Base-by-base conservation (phyloP, 2,888 invertebrate species). In the Coronaproctus castanopsis region DNA sequence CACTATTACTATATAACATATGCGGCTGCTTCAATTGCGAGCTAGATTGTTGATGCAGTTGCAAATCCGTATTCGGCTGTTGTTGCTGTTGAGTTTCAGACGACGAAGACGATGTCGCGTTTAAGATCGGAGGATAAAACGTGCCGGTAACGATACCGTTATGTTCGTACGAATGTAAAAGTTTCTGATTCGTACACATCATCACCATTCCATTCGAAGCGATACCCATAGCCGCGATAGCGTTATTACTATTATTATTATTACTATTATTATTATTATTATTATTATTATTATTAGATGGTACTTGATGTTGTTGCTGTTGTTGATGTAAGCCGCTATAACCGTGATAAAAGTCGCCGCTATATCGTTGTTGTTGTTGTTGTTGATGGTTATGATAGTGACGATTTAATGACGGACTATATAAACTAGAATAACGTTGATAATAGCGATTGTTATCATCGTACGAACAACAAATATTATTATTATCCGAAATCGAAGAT, bases 71-170 rank as follows among this genome's bases (percentile, higher is more conserved):
- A 0, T 63, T 72, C 48, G 85, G 71, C 62, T 82, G 74, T 69
- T 85, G 83, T 67, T 85, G 82, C 64, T 85, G 87, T 69, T 87
- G 86, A 2, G 85, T 82, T 23, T 36, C 8, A 36, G 5, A 5
- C 14, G 5, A 14, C 5, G 36, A 36, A 5, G 36, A 36, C 14
- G 36, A 85, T n/a, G n/a, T n/a, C n/a, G n/a, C n/a, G n/a, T n/a
- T 85, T 2, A 87, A 87, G 22, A 88, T 84, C 1, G 89, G 89
- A 21, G 89, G 89, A 70, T 87, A 89, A 73, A 87, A 89, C 3
- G 89, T 89, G 19, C 88, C 88, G 10, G 68, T 68, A 21, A 68
- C 68, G 23, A 69, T 65, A 14, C 69, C 69, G 52, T 66, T 67
- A 61, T 69, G 68, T 54, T 69, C 69, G 64, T 68, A 68, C 5